phyloP scores from a whole-genome alignment of 2,113 vertebrate genomes.

The Camelus dromedarius region DNA sequence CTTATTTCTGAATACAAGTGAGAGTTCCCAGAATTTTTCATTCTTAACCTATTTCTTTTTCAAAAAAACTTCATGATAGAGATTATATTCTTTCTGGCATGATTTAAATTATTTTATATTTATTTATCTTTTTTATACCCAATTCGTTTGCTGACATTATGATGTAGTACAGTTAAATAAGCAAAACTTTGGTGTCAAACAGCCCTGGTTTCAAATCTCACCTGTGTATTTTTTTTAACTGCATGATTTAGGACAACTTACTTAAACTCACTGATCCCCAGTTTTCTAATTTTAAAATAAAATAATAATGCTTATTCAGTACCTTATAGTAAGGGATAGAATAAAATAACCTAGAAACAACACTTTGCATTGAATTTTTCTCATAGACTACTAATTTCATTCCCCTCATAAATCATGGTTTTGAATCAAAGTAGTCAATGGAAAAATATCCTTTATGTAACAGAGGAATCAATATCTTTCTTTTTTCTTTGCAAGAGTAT shows the following conservation, averaged over 20 bases:
- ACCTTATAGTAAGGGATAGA: background rate
- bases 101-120: slow-evolving; percentile 14
- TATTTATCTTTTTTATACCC: background rate
- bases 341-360: slow-evolving; percentile 1
- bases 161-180: background rate
- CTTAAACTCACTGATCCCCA: background rate
- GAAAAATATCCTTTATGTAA: slow-evolving; percentile 17
- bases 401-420: slow-evolving; percentile 40
- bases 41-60: background rate
- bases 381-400: background rate
- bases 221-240: slow-evolving; percentile 18
- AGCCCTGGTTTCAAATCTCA: slow-evolving; percentile 2
- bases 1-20: background rate
- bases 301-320: background rate
- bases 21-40: background rate
- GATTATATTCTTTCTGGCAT: background rate
- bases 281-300: slow-evolving; percentile 19
- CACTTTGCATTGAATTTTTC: background rate
- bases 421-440: background rate
- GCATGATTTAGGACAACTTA: background rate
- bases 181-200: background rate
- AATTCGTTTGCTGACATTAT: slow-evolving; percentile 3
- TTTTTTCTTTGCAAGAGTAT: slow-evolving; percentile 6
- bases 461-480: background rate
- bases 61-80: background rate